Conservation (phyloP, 1,140 invertebrate genomes). For the Bombus waltoni region DNA sequence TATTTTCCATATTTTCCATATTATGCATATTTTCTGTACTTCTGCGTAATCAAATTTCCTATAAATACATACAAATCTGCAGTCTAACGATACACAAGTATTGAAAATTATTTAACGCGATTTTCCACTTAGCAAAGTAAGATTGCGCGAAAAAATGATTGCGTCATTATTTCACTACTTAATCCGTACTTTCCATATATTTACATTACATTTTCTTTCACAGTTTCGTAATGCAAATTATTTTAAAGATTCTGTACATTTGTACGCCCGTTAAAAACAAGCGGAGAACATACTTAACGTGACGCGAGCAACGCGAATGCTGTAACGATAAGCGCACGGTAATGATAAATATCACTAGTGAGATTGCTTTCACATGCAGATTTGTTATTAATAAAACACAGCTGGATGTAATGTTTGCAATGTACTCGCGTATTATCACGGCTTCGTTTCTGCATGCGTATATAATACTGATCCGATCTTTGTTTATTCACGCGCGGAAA, state of each 20-base stretch:
- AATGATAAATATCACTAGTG: neutral
- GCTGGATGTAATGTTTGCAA: neutral
- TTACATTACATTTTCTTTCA: neutral
- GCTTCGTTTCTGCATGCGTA: neutral
- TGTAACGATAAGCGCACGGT: neutral
- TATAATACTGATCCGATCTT: neutral
- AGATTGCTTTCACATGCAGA: slow-evolving; percentile 22
- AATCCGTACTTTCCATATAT: neutral
- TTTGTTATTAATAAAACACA: slow-evolving; percentile 7
- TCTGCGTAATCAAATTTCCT: too few relatives aligned
- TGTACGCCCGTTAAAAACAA: neutral
- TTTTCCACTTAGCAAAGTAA: neutral
- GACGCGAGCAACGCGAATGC: neutral
- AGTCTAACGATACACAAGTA: neutral
- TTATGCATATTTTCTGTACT: too few relatives aligned
- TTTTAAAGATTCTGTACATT: neutral
- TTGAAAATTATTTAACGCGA: neutral
- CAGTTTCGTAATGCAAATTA: neutral
- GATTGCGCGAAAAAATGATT: neutral
- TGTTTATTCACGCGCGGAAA: neutral
- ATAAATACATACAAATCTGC: too few relatives aligned
- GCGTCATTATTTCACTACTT: neutral
- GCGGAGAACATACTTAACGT: neutral
- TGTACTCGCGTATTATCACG: neutral
- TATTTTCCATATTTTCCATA: too few relatives aligned